These are phyloP conservation scores for Columba livia DNA, from an alignment of 2,113 vertebrate genomes.

Conservation along the genomic window DNA sequence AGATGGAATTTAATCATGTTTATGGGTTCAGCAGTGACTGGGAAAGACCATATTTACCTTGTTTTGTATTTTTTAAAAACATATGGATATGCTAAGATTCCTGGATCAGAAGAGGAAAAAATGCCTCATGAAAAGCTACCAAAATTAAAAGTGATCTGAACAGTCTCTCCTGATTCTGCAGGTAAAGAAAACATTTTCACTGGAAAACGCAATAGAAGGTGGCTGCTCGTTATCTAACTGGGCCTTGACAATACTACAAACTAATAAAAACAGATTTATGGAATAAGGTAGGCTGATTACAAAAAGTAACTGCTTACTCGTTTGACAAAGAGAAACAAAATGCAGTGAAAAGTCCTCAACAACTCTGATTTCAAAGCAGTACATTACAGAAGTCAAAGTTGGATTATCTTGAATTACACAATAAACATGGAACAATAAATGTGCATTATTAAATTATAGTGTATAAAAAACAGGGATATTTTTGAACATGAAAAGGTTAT, in stretches of 20 bases:
- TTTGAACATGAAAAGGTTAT: background rate
- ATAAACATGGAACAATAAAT: background rate
- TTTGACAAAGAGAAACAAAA: background rate
- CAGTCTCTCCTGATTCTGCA: background rate
- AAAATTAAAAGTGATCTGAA: background rate
- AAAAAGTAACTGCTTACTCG: background rate
- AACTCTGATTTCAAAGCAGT: background rate
- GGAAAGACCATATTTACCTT: rapidly evolving
- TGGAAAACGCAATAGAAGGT: background rate
- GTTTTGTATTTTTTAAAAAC: background rate
- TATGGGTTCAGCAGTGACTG: background rate
- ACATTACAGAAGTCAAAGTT: background rate
- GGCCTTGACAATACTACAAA: background rate
- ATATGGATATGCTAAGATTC: background rate
- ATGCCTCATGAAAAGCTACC: background rate
- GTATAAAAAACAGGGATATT: rapidly evolving
- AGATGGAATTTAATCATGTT: background rate
- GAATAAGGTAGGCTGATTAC: background rate
- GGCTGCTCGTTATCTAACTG: background rate
- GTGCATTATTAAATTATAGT: background rate
- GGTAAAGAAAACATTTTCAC: background rate
- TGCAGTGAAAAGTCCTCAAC: background rate
- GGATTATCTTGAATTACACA: background rate
- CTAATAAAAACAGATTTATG: background rate
- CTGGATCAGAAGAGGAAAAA: background rate